phyloP scores from a whole-genome alignment of 1,140 invertebrate species.

The Ylistrum balloti region DNA sequence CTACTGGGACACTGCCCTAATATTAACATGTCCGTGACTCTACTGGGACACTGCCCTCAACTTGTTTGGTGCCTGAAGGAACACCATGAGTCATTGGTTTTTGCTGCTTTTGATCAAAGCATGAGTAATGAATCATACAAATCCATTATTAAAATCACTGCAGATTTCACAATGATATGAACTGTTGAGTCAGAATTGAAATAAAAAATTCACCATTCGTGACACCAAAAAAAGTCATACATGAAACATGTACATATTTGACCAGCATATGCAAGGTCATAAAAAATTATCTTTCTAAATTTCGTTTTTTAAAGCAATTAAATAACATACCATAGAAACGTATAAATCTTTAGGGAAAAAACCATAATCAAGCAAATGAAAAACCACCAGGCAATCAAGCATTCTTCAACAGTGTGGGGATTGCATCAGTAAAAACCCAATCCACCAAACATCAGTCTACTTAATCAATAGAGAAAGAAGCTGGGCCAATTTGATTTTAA shows the following conservation, averaged over 20 bases:
- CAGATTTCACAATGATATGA: not conserved
- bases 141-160: not conserved
- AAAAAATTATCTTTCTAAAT: not conserved
- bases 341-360: not conserved
- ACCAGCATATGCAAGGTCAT: too few relatives aligned
- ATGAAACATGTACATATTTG: too few relatives aligned
- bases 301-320: not conserved
- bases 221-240: not conserved
- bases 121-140: not conserved
- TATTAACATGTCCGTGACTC: too few relatives aligned
- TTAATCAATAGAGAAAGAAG: constrained; percentile 15
- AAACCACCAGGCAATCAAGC: not conserved
- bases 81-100: not conserved
- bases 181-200: constrained; percentile 2
- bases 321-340: not conserved
- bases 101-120: not conserved
- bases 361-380: not conserved
- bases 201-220: not conserved
- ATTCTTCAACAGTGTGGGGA: not conserved
- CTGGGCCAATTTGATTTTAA: constrained; percentile 38
- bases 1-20: too few relatives aligned
- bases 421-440: not conserved
- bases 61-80: not conserved
- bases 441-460: not conserved
- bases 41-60: too few relatives aligned